These are phyloP conservation scores for Uria aalge DNA, from an alignment of 2,113 vertebrate species.

Conservation along the genomic window DNA sequence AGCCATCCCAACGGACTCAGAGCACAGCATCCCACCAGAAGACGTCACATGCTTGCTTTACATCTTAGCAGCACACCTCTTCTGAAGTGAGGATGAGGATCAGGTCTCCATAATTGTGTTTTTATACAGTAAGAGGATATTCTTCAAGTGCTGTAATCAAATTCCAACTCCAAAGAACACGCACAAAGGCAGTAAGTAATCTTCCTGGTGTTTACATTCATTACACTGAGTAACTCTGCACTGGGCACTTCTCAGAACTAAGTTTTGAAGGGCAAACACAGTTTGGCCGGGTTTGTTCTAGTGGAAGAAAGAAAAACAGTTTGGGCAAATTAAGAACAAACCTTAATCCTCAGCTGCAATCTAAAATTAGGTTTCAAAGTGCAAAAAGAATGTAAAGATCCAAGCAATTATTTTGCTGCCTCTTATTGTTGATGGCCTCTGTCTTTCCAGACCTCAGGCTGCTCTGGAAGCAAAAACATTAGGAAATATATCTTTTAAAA, in stretches of 20 bases:
- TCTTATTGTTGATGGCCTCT: not conserved
- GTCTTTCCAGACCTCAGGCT: not conserved
- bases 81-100: not conserved
- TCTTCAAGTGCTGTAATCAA: not conserved
- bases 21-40: not conserved
- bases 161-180: not conserved
- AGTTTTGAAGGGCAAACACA: conserved; percentile 6
- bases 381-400: not conserved
- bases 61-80: not conserved
- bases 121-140: not conserved
- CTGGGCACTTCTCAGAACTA: not conserved
- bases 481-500: not conserved
- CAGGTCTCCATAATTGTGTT: not conserved
- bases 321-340: conserved; percentile 5
- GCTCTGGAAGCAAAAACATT: not conserved
- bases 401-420: not conserved
- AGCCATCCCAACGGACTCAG: not conserved
- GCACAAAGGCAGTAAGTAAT: conserved; percentile 15
- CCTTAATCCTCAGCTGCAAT: not conserved
- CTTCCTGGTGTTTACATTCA: conserved; percentile 4
- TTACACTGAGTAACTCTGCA: not conserved
- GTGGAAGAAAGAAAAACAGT: not conserved
- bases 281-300: not conserved
- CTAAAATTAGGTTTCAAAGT: conserved; percentile 1
- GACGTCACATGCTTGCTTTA: not conserved